Conservation (phyloP, 2,113 vertebrate species). For the Numida meleagris region DNA sequence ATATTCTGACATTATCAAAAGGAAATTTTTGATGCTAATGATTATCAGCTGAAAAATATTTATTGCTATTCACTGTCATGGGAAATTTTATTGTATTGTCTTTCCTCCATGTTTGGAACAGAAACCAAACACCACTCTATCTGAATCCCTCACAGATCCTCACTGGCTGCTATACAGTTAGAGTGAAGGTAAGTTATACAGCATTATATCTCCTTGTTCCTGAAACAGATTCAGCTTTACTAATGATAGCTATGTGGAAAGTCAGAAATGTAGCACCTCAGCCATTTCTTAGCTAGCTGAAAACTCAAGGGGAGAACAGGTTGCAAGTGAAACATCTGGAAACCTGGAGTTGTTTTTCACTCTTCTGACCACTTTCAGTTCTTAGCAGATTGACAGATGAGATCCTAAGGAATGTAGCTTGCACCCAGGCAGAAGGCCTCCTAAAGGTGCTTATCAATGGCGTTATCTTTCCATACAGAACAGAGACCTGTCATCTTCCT, state of each 20-base stretch:
- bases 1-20: background rate
- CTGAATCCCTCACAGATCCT: background rate
- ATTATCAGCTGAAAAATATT: background rate
- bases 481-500: background rate
- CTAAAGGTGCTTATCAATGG: background rate
- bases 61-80: background rate
- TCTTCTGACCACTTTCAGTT: background rate
- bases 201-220: background rate
- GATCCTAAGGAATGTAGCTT: background rate
- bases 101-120: background rate
- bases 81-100: background rate
- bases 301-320: background rate
- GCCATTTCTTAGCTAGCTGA: background rate
- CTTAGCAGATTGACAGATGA: background rate
- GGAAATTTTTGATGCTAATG: background rate
- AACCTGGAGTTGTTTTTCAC: background rate
- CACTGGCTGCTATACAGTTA: background rate
- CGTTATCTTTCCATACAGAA: background rate
- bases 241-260: background rate
- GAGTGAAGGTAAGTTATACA: background rate
- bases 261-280: background rate
- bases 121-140: background rate
- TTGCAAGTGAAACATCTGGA: background rate
- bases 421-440: background rate
- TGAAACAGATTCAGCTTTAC: background rate